These are phyloP conservation scores for Pseudorhombus dupliciocellatus DNA, from an alignment of 2,113 vertebrate species.

Conservation along the genomic window DNA sequence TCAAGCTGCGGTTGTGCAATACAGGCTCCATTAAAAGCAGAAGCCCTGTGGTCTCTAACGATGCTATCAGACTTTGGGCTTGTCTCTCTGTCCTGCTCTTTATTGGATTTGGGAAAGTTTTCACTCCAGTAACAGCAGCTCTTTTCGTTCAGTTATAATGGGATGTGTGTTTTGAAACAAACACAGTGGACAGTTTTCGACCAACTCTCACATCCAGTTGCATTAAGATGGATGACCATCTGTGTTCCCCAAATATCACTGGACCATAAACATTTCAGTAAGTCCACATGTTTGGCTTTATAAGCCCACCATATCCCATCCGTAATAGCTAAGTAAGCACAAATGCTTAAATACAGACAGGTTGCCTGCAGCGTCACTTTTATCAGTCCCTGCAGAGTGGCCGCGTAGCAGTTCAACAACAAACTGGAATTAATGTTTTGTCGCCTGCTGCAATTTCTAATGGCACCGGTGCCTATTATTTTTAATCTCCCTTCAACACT, in stretches of 20 bases:
- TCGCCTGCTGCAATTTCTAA: conserved; percentile 53
- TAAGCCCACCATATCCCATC: background rate
- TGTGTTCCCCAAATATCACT: conserved; percentile 4
- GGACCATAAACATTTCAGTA: conserved; percentile 5
- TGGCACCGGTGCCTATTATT: conserved; percentile 65
- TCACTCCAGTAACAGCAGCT: background rate
- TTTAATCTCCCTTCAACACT: conserved; percentile 66
- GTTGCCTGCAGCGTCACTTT: conserved; percentile 45
- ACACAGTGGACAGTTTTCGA: background rate
- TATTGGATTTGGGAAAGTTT: background rate
- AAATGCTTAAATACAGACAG: conserved; percentile 41
- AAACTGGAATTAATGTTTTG: conserved; percentile 51
- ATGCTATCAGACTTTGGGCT: background rate
- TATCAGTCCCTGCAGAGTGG: conserved; percentile 57
- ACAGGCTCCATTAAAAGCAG: background rate
- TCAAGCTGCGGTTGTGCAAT: background rate
- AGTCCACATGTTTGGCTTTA: conserved; percentile 17
- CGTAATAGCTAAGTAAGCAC: conserved; percentile 41
- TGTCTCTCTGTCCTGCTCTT: background rate
- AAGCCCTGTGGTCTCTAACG: background rate
- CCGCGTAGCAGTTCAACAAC: conserved; percentile 49
- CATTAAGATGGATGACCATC: no score
- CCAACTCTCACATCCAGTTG: no score
- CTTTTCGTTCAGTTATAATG: no score
- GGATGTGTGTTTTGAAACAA: background rate